Conservation (phyloP, 2,113 vertebrate genomes). For the Zosterops japonicus region DNA sequence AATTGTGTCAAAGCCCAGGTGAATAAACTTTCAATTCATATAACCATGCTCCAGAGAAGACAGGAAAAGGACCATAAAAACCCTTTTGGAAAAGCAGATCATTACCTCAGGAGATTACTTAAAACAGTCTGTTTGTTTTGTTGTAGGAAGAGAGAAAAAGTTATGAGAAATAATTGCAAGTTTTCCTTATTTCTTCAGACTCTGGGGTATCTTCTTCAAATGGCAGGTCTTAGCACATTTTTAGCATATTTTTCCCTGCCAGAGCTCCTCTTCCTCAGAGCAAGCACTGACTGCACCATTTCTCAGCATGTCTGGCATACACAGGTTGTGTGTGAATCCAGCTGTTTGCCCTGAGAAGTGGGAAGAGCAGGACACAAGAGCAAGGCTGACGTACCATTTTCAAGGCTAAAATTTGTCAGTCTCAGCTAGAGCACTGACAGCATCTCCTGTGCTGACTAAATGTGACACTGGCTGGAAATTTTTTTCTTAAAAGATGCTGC, state of each 20-base stretch:
- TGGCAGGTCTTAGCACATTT: neutral
- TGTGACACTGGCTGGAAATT: neutral
- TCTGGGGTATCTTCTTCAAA: neutral
- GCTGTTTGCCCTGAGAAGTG: neutral
- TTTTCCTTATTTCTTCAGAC: neutral
- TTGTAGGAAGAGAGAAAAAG: neutral
- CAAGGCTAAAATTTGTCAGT: neutral
- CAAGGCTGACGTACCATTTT: neutral
- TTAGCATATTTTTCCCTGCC: neutral
- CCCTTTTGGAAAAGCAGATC: neutral
- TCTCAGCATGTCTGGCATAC: accelerated
- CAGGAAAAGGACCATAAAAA: neutral
- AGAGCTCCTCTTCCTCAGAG: neutral
- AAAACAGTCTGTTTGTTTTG: neutral
- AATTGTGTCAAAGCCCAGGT: neutral
- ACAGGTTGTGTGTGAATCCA: neutral
- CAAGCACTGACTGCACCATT: neutral
- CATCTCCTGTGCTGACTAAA: neutral
- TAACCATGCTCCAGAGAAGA: neutral
- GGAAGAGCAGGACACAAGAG: neutral
- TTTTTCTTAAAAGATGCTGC: neutral
- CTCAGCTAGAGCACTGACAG: neutral
- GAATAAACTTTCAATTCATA: neutral
- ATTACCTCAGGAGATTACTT: neutral
- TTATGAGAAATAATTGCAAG: neutral